phyloP scores from a whole-genome alignment of 2,888 invertebrate genomes.

The Eilema depressum region DNA sequence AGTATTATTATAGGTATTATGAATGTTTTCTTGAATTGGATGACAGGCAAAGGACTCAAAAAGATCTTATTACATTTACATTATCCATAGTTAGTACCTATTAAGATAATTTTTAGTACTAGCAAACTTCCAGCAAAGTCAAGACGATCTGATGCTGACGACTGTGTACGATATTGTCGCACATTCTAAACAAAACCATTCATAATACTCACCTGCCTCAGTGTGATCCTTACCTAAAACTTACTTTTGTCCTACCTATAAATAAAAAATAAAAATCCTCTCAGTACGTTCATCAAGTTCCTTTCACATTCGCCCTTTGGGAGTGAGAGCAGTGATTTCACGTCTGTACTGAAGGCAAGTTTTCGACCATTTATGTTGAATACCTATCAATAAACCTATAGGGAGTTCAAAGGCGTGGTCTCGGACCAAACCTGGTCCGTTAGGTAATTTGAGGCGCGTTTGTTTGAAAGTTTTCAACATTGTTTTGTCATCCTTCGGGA shows the following conservation, averaged over 20 bases:
- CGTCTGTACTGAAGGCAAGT: conserved; percentile 44
- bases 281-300: conserved; percentile 53
- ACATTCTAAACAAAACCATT: too few relatives aligned
- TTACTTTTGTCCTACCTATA: conserved; percentile 40
- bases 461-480: conserved; percentile 13
- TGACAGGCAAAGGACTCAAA: too few relatives aligned
- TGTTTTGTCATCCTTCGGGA: neutral
- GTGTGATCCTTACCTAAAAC: conserved; percentile 33
- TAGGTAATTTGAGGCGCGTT: conserved; percentile 11
- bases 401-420: conserved; percentile 7
- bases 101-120: too few relatives aligned
- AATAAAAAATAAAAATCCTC: conserved; percentile 42
- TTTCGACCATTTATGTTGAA: conserved; percentile 38
- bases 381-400: conserved; percentile 23
- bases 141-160: too few relatives aligned
- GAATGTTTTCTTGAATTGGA: too few relatives aligned
- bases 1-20: too few relatives aligned
- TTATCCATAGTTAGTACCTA: too few relatives aligned
- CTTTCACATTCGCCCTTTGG: conserved; percentile 59
- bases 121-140: too few relatives aligned
- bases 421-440: neutral
- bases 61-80: too few relatives aligned
- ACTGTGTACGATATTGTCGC: too few relatives aligned
- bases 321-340: conserved; percentile 42
- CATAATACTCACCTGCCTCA: neutral